Conservation (phyloP, 2,888 invertebrate species). For the Eilema sororculum region DNA sequence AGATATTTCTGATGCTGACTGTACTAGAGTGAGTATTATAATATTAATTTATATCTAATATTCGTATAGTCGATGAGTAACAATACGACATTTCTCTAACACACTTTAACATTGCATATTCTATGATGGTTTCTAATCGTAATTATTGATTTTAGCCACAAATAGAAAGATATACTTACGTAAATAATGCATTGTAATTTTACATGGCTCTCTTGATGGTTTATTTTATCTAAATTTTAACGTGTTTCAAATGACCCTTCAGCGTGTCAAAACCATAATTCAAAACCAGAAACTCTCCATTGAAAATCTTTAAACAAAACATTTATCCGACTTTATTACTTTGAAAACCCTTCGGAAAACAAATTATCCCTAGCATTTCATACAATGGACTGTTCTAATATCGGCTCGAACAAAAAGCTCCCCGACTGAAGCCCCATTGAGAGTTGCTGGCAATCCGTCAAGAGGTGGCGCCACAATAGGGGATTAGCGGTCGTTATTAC, state of each 20-base stretch:
- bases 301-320: conserved; percentile 40
- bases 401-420: conserved; percentile 76
- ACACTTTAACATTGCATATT: too few relatives aligned
- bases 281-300: conserved; percentile 25
- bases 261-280: neutral
- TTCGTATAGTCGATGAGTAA: too few relatives aligned
- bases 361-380: conserved; percentile 68
- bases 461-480: conserved; percentile 85
- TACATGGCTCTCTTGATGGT: neutral
- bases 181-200: neutral
- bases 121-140: neutral
- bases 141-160: neutral
- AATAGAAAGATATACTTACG: neutral
- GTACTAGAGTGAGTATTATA: too few relatives aligned
- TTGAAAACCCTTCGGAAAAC: conserved; percentile 70
- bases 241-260: neutral
- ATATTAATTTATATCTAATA: too few relatives aligned
- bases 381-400: conserved; percentile 79
- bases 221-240: neutral
- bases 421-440: conserved; percentile 80
- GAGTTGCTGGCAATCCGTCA: conserved; percentile 80
- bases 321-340: conserved; percentile 53
- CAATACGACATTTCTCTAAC: too few relatives aligned
- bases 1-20: too few relatives aligned
- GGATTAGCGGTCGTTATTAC: conserved; percentile 85